A percentile compares a stretch with the other conserved stretches of the same genome.
These are phyloP conservation scores for Cotesia congregata DNA, from an alignment of 2,888 invertebrate species.

Conservation along the genomic window DNA sequence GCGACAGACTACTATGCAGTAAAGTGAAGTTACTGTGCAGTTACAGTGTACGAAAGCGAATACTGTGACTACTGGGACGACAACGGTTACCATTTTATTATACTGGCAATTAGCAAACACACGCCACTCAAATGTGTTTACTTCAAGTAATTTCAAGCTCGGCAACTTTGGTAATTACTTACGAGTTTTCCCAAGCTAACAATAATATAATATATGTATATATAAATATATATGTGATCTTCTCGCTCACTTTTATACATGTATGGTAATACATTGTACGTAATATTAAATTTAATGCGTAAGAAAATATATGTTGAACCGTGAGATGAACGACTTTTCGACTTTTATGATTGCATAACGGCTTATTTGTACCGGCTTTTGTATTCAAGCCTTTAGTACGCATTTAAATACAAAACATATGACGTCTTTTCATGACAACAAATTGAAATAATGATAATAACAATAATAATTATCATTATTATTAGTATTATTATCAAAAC, in stretches of 20 bases:
- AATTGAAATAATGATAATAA: background rate
- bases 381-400: background rate
- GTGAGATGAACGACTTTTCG: background rate
- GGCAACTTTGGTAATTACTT: slow-evolving; percentile 38
- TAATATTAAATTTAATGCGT: slow-evolving; percentile 7
- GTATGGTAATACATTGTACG: too few species aligned
- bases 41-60: background rate
- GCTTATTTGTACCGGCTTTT: background rate
- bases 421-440: background rate
- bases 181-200: slow-evolving; percentile 26
- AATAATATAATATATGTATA: background rate
- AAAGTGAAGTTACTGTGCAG: too few species aligned
- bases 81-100: slow-evolving; percentile 9
- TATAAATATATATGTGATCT: too few species aligned
- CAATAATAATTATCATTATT: background rate
- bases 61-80: background rate
- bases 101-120: slow-evolving; percentile 36
- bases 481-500: background rate
- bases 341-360: slow-evolving; percentile 18
- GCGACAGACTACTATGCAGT: background rate
- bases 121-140: slow-evolving; percentile 25
- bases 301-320: background rate
- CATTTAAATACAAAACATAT: background rate
- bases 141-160: slow-evolving; percentile 30
- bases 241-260: too few species aligned